These are phyloP conservation scores for Danio kyathit DNA, from an alignment of 2,797 vertebrate species.

Conservation along the genomic window DNA sequence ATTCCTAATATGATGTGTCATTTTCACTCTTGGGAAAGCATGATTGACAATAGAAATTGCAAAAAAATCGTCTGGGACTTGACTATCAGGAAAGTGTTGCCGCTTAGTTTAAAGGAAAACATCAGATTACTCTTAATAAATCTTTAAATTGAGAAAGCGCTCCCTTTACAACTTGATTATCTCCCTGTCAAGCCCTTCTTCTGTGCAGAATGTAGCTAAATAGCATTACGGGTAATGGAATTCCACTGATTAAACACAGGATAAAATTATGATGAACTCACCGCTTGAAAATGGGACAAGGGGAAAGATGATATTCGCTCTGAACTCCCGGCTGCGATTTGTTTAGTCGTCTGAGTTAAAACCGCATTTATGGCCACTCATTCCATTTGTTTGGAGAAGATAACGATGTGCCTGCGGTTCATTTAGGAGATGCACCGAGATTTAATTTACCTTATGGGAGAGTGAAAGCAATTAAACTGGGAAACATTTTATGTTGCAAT, in stretches of 20 bases:
- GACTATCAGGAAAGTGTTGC: slow-evolving; percentile 15
- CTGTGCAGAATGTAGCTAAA: slow-evolving; percentile 16
- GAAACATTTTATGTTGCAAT: slow-evolving; percentile 48
- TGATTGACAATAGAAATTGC: slow-evolving; percentile 1
- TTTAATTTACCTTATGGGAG: slow-evolving; percentile 51
- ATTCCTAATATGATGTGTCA: slow-evolving; percentile 26
- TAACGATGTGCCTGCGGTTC: slow-evolving; percentile 32
- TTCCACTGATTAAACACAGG: slow-evolving; percentile 43
- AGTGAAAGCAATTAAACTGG: slow-evolving; percentile 49
- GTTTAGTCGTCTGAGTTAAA: slow-evolving; percentile 38
- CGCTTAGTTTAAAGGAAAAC: neutral
- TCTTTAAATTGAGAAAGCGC: slow-evolving; percentile 10
- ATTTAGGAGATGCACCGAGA: slow-evolving; percentile 51
- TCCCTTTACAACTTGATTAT: slow-evolving; percentile 31
- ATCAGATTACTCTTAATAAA: slow-evolving; percentile 15
- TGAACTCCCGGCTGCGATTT: slow-evolving; percentile 22
- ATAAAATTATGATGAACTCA: slow-evolving; percentile 45
- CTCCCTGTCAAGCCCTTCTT: slow-evolving; percentile 1
- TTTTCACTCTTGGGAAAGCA: neutral
- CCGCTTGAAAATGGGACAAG: slow-evolving; percentile 19
- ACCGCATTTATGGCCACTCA: slow-evolving; percentile 34
- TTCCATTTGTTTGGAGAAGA: slow-evolving; percentile 40
- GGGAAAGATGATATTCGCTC: slow-evolving; percentile 24
- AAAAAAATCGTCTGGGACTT: slow-evolving; percentile 15
- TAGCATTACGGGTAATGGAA: slow-evolving; percentile 42